These are phyloP conservation scores for Bombus confusus DNA, from an alignment of 1,140 invertebrate species.

Conservation along the genomic window DNA sequence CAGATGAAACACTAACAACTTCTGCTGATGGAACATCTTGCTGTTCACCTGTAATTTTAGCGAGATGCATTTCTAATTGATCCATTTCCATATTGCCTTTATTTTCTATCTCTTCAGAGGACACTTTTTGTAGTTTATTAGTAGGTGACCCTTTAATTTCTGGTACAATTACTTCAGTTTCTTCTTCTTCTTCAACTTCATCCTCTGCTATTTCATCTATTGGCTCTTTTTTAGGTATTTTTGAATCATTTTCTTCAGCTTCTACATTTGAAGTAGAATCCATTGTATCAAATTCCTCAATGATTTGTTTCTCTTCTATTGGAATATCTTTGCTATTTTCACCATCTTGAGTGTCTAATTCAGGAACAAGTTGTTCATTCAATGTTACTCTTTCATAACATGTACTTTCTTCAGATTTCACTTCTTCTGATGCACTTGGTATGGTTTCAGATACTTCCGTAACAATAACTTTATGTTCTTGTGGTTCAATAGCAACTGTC, in stretches of 20 bases:
- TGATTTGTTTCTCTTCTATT: conserved; percentile 48
- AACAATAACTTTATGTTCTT: conserved; percentile 70
- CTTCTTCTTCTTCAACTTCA: conserved; percentile 65
- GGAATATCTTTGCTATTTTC: conserved; percentile 43
- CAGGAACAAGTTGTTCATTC: conserved; percentile 40
- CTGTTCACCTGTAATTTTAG: conserved; percentile 73
- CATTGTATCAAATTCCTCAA: conserved; percentile 41
- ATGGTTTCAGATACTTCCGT: conserved; percentile 48
- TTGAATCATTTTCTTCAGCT: conserved; percentile 43
- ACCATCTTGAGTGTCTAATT: conserved; percentile 33
- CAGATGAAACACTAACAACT: conserved; percentile 66
- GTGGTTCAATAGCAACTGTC: conserved; percentile 72
- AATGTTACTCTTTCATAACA: conserved; percentile 43
- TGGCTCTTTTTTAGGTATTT: conserved; percentile 36
- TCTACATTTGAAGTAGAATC: conserved; percentile 32
- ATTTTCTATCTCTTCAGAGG: conserved; percentile 55
- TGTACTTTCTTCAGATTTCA: conserved; percentile 49
- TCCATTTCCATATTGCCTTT: conserved; percentile 62
- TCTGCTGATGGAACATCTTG: conserved; percentile 64
- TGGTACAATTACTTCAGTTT: conserved; percentile 40
- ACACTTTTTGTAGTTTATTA: conserved; percentile 41
- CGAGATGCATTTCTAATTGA: conserved; percentile 68
- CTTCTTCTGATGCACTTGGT: conserved; percentile 38
- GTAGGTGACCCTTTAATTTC: conserved; percentile 41
- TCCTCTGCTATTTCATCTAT: conserved; percentile 55